Conservation (phyloP, 2,888 invertebrate species). For the Amblyteles armatorius region DNA sequence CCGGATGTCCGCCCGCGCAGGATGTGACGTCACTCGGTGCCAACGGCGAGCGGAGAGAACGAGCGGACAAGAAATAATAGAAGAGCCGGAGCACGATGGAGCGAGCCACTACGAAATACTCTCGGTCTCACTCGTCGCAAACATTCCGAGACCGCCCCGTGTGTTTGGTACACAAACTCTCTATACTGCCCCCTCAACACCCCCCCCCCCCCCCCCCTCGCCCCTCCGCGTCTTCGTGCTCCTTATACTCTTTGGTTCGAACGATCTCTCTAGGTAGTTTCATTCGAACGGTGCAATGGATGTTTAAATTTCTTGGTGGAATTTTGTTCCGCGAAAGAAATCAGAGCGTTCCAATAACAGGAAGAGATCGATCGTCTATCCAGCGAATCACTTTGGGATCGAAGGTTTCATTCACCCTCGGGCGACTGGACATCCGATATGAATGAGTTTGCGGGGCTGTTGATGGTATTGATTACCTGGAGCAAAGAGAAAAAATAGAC, state of each 20-base stretch:
- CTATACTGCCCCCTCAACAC: slow-evolving; percentile 6
- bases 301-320: slow-evolving; percentile 24
- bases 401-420: not conserved
- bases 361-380: slow-evolving; percentile 40
- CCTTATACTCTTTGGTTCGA: slow-evolving; percentile 14
- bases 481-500: no score
- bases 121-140: slow-evolving; percentile 51
- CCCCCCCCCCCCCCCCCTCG: not conserved
- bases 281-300: slow-evolving; percentile 9
- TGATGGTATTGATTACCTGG: no score
- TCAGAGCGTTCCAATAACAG: slow-evolving; percentile 47
- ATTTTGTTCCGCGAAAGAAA: slow-evolving; percentile 49
- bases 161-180: slow-evolving; percentile 52
- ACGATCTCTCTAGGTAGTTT: slow-evolving; percentile 55
- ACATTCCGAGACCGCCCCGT: slow-evolving; percentile 44
- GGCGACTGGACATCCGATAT: not conserved
- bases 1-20: slow-evolving; percentile 84
- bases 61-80: slow-evolving; percentile 49
- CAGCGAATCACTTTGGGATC: not conserved
- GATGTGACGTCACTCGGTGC: slow-evolving; percentile 81
- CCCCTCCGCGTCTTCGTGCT: not conserved
- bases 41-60: slow-evolving; percentile 44
- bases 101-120: slow-evolving; percentile 38
- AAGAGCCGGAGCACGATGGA: slow-evolving; percentile 24
- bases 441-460: not conserved